phyloP scores from a whole-genome alignment of 2,797 vertebrate genomes.

The Hypotaenidia okinawae region DNA sequence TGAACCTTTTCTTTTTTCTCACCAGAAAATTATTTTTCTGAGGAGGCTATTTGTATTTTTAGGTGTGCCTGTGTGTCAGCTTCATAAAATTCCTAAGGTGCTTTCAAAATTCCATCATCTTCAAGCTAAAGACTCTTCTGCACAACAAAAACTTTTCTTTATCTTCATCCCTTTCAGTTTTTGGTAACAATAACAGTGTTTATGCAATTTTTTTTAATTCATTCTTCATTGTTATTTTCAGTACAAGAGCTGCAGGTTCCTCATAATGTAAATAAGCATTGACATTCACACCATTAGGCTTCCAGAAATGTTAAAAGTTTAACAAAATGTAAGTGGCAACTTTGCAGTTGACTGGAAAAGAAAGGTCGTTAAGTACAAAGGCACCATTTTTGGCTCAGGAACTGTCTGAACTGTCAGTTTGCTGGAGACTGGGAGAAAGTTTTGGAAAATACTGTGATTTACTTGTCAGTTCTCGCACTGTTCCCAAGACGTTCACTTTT shows the following conservation, averaged over 20 bases:
- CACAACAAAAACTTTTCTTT: not conserved
- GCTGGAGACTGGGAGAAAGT: not conserved
- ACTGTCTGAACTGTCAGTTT: not conserved
- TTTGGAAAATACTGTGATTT: not conserved
- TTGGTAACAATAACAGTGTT: not conserved
- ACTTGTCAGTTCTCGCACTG: not conserved
- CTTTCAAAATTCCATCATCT: not conserved
- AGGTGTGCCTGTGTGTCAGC: not conserved
- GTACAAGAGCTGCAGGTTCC: not conserved
- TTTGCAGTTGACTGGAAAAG: not conserved
- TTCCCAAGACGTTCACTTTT: not conserved
- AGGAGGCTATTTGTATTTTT: not conserved
- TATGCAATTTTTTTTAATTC: constrained; percentile 1
- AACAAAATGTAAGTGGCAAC: not conserved
- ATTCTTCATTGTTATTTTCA: constrained; percentile 1
- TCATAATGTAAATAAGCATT: not conserved
- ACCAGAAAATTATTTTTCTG: not conserved
- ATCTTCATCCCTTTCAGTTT: not conserved
- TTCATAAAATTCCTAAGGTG: not conserved
- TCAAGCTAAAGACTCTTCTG: not conserved
- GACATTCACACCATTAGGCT: not conserved
- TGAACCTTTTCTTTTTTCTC: not conserved
- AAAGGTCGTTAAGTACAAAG: not conserved
- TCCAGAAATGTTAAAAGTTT: not conserved
- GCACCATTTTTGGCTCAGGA: not conserved